Base-by-base conservation (phyloP, 2,113 vertebrate species). In the Serinus canaria region DNA sequence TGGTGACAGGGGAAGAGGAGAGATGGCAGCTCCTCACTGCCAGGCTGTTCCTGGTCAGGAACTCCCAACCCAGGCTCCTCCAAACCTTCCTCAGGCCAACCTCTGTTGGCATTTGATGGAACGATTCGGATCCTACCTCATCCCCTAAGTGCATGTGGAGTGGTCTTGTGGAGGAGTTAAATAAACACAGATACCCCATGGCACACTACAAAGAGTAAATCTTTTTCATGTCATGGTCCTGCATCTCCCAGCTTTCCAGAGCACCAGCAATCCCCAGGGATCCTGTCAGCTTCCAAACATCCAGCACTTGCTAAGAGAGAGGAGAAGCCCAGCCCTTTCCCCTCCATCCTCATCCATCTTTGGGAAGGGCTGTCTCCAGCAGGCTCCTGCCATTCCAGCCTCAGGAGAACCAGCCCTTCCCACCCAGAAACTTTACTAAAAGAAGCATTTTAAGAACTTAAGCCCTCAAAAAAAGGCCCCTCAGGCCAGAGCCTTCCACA, bases 401-500 rank as follows among this genome's bases (percentile, higher is more conserved):
- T 47, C 83, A 30, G 43, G 3, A 47, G 77, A 91, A 44, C 59
- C 93, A 83, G 55, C 78, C 64, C 85, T 85, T 92, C 76, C 69
- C 63, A 25, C 82, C 9, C 55, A 24, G 68, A 62, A 93, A 63
- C 82, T 83, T 41, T 4, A 23, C 52, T 19, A 28, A 60, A 94
- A 93, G 63, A 83, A 93, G 44, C 79, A 31, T 31, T 85, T 87
- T 22, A 88, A 90, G 87, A 92, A 96, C 92, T 91, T 62, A 41
- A 94, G 94, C 94, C 93, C 96, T 97, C 94, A 90, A 20, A 66
- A 76, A 92, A 83, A 96, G 76, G 55, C 87, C 76, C 60, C 66
- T 78, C 72, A 47, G 96, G 88, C 83, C 93, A 59, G 87, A 96
- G 56, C 79, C 47, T 90, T 88, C 70, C 20, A 9, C 70, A 50